These are phyloP conservation scores for Brachyhypopomus occidentalis DNA, from an alignment of 2,113 vertebrate genomes.

Conservation along the genomic window DNA sequence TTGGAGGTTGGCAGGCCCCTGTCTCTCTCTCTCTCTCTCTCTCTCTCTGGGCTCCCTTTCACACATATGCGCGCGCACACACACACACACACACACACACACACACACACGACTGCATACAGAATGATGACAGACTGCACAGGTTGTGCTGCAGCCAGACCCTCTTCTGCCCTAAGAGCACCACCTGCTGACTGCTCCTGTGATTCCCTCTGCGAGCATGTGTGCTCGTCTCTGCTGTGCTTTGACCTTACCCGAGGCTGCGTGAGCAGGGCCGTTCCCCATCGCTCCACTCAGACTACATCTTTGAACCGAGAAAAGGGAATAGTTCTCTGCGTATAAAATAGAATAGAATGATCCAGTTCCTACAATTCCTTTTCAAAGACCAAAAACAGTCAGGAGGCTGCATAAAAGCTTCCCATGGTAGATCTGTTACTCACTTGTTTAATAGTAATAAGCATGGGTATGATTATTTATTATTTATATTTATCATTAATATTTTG, in stretches of 20 bases:
- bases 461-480: slow-evolving; percentile 15
- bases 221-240: slow-evolving; percentile 7
- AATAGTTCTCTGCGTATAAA: background rate
- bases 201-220: slow-evolving; percentile 62
- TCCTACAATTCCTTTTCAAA: background rate
- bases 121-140: slow-evolving; percentile 70
- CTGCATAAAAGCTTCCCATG: background rate
- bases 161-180: slow-evolving; percentile 76
- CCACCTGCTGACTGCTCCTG: slow-evolving; percentile 79
- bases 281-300: background rate
- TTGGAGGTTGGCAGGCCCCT: slow-evolving; percentile 68
- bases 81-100: slow-evolving; percentile 62
- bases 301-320: background rate
- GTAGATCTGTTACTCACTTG: background rate
- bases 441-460: background rate
- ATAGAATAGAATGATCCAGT: background rate
- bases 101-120: slow-evolving; percentile 60
- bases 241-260: background rate
- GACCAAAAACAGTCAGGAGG: background rate
- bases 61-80: slow-evolving; percentile 61
- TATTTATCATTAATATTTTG: slow-evolving; percentile 4
- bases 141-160: slow-evolving; percentile 52
- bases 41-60: slow-evolving; percentile 41
- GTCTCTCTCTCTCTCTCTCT: slow-evolving; percentile 42
- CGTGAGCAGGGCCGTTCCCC: background rate